phyloP scores from a whole-genome alignment of 2,888 invertebrate species.

The Ctenicera cuprea region DNA sequence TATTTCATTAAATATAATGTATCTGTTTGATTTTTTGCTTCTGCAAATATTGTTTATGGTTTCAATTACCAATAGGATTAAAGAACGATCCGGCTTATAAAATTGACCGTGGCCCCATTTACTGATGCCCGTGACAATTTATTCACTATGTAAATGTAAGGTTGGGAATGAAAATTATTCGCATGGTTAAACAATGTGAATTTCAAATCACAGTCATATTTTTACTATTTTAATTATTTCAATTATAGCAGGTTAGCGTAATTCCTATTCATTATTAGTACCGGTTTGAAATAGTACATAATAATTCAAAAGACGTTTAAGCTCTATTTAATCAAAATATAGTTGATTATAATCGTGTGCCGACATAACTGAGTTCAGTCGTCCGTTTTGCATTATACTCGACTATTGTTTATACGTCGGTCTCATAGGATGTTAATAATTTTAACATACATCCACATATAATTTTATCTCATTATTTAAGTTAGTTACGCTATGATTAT shows the following conservation, averaged over 20 bases:
- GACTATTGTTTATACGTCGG: constrained; percentile 7
- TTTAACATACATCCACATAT: neutral
- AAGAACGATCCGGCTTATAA: too few species aligned
- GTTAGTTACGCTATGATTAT: constrained; percentile 19
- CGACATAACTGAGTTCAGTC: neutral
- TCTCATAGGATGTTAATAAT: neutral
- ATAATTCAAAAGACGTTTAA: neutral
- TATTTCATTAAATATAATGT: too few species aligned
- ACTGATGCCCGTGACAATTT: too few species aligned
- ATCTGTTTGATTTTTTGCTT: too few species aligned
- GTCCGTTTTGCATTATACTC: neutral
- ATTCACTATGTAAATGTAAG: too few species aligned
- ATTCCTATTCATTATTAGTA: neutral
- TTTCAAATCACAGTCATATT: too few species aligned
- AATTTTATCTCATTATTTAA: constrained; percentile 8
- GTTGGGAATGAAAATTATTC: too few species aligned
- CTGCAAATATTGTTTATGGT: too few species aligned
- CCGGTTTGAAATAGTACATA: constrained; percentile 6
- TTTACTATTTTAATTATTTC: too few species aligned
- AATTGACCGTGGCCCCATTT: too few species aligned
- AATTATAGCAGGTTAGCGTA: neutral
- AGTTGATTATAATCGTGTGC: neutral
- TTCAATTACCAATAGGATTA: too few species aligned
- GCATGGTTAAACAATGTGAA: too few species aligned
- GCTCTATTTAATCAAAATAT: neutral